Base-by-base conservation (phyloP, 2,113 vertebrate genomes). In the Marcusenius ussheri region DNA sequence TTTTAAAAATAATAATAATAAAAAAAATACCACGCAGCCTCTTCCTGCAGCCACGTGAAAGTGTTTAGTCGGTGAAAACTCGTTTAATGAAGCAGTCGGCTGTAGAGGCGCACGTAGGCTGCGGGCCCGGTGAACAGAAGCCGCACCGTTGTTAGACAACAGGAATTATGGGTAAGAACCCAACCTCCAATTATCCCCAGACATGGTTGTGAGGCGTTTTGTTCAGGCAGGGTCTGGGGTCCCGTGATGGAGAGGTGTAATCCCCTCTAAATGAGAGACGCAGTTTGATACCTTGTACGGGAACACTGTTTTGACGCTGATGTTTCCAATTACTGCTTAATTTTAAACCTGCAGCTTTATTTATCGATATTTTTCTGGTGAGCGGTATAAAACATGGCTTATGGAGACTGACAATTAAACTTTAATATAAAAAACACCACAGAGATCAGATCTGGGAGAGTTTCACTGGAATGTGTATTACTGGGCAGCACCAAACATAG, bases 221-320 rank as follows among this genome's bases (percentile, higher is more conserved):
- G 91, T 93, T 92, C 90, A 91, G 92, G 94, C 90, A 91, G 90
- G 90, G 87, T 46, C 80, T 87, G 90, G 90, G 91, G 91, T 93
- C 92, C 90, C 90, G 89, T 91, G 46, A 90, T 91, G 86, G 92
- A 70, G 92, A 91, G 92, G 92, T 92, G 45, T 93, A 77, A 92
- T 90, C 91, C 89, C 85, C 89, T 91, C 70, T 58, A 90, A 94
- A 91, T 91, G 10, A 58, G n/a, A 91, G 83, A 90, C 49, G 56
- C 83, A 91, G 83, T 84, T 91, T 92, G 24, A 91, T 89, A 83
- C 47, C 35, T 31, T 90, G 87, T 86, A 92, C 90, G 80, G n/a
- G 90, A 74, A 93, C 80, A 89, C 88, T 74, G 35, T 89, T 91
- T 89, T 90, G 90, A 91, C 91, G 91, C 92, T 89, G 88, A 92